A percentile compares a stretch with the other conserved stretches of the same genome.
phyloP scores from a whole-genome alignment of 1,140 invertebrate genomes.

The Arion vulgaris region DNA sequence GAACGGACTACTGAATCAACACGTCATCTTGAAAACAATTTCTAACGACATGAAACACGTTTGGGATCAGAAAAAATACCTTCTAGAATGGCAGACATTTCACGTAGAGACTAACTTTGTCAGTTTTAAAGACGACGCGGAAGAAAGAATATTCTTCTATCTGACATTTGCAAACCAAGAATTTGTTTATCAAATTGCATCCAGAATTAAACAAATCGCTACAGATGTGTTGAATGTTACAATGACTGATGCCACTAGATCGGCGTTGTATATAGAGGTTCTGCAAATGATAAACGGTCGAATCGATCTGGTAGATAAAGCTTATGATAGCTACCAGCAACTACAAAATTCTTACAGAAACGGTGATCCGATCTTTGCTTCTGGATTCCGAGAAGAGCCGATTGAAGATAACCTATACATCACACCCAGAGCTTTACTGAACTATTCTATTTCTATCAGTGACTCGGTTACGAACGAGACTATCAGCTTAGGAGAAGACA shows the following conservation, averaged over 20 bases:
- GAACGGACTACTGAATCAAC: background rate
- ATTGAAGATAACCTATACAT: background rate
- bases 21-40: background rate
- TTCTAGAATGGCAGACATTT: conserved; percentile 53
- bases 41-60: background rate
- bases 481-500: background rate
- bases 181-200: conserved; percentile 14
- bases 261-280: conserved; percentile 39
- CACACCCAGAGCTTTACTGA: conserved; percentile 10
- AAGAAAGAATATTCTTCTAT: conserved; percentile 53
- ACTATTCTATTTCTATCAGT: background rate
- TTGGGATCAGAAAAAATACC: conserved; percentile 44
- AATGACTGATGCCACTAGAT: background rate
- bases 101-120: conserved; percentile 55
- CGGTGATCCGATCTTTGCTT: conserved; percentile 53
- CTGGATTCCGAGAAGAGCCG: conserved; percentile 21
- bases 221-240: background rate
- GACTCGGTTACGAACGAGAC: background rate
- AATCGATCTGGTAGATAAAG: conserved; percentile 47
- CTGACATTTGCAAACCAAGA: conserved; percentile 40
- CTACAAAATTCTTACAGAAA: conserved; percentile 47
- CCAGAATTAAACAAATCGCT: conserved; percentile 13
- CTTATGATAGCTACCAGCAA: conserved; percentile 50
- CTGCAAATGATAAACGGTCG: conserved; percentile 40
- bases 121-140: conserved; percentile 53